Evolutionary conservation across 2,113 vertebrate genomes (phyloP).

Genomic region (Okapia johnstoni): DNA sequence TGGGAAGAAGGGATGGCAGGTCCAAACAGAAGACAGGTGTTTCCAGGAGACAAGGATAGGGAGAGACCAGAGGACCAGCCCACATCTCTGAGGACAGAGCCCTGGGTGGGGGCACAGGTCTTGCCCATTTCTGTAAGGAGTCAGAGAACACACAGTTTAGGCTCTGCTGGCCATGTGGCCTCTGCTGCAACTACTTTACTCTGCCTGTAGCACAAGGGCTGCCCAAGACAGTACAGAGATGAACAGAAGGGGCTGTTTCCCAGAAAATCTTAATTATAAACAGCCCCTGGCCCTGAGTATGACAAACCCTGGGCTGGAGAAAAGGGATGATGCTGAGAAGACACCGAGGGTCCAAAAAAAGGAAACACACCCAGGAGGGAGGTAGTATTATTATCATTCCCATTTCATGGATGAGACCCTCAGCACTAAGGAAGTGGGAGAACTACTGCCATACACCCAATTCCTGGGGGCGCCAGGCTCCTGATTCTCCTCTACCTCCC

Average conservation of each 20-base stretch:
- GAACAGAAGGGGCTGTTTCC: neutral
- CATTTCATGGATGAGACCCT: neutral
- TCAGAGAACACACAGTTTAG: neutral
- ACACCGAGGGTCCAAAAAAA: neutral
- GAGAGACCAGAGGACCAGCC: too few relatives aligned
- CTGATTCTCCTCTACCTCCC: rapidly evolving
- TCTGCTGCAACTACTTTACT: neutral
- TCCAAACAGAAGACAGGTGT: neutral
- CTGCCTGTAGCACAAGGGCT: neutral
- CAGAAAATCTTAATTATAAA: neutral
- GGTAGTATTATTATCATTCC: neutral
- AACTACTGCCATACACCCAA: neutral
- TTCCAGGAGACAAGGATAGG: neutral
- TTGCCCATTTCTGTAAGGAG: neutral
- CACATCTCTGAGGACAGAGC: neutral
- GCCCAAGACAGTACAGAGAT: neutral
- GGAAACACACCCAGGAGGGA: neutral
- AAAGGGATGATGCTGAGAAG: neutral
- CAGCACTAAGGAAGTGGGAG: too few relatives aligned
- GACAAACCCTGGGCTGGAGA: neutral
- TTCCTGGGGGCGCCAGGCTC: neutral
- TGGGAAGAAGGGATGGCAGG: neutral
- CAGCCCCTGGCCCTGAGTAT: neutral
- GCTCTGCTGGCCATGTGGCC: neutral
- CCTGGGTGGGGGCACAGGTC: neutral